A percentile compares a stretch with the other conserved stretches of the same genome.
phyloP scores from a whole-genome alignment of 2,113 vertebrate genomes.

The Gavia stellata region DNA sequence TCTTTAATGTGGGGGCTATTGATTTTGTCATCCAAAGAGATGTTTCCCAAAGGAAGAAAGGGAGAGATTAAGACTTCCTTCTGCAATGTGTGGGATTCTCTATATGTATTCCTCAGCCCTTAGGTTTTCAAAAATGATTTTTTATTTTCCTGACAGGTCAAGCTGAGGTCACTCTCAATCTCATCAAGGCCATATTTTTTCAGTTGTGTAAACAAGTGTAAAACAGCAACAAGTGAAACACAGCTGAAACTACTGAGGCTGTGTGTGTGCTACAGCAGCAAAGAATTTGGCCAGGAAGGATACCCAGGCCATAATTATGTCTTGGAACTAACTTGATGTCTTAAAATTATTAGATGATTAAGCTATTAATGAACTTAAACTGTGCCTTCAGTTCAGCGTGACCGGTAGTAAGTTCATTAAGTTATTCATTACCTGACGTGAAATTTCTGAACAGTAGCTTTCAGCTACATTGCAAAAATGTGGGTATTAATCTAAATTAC shows the following conservation, averaged over 20 bases:
- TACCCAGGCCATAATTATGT: not conserved
- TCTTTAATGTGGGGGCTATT: not conserved
- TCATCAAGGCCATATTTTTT: not conserved
- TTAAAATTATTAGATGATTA: slow-evolving; percentile 35
- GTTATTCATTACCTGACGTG: not conserved
- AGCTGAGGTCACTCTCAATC: not conserved
- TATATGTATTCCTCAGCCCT: not conserved
- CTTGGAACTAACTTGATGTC: not conserved
- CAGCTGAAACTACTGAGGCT: not conserved
- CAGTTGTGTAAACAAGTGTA: not conserved
- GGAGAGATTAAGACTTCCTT: not conserved
- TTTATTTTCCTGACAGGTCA: not conserved
- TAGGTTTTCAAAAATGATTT: not conserved
- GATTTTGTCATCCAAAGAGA: not conserved
- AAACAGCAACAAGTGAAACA: not conserved
- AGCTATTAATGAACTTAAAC: slow-evolving; percentile 20
- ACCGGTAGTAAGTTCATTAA: slow-evolving; percentile 16
- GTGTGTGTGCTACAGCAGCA: not conserved
- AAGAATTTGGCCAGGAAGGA: not conserved
- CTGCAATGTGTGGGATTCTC: not conserved
- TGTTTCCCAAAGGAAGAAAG: not conserved
- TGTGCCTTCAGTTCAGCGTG: not conserved
- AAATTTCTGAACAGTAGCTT: not conserved
- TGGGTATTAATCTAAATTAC: slow-evolving; percentile 18
- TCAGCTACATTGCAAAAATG: not conserved